Conservation (phyloP, 2,113 vertebrate species). For the Rhea americana region DNA sequence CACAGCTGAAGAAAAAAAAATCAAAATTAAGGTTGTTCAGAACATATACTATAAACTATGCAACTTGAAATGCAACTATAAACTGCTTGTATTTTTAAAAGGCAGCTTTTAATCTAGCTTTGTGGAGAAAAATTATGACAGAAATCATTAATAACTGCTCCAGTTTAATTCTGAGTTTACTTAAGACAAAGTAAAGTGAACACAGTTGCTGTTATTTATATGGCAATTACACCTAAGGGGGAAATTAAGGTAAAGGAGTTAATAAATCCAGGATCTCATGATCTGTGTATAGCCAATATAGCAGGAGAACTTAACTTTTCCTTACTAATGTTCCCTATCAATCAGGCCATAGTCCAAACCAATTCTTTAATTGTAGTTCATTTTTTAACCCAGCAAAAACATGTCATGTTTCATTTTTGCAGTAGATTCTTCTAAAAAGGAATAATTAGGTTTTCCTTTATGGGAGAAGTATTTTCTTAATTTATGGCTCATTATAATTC, state of each 20-base stretch:
- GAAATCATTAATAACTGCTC: neutral
- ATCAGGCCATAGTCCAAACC: neutral
- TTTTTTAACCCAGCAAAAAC: neutral
- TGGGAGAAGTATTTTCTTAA: neutral
- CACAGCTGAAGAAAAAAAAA: neutral
- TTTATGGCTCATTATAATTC: no score
- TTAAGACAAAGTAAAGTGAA: neutral
- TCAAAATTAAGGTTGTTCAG: neutral
- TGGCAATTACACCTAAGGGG: neutral
- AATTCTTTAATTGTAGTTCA: neutral
- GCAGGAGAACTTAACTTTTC: neutral
- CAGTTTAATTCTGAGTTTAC: neutral
- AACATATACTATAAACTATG: no score
- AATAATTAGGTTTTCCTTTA: conserved; percentile 7
- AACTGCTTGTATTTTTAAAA: neutral
- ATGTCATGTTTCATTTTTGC: neutral
- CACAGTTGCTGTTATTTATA: neutral
- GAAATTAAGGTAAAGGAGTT: neutral
- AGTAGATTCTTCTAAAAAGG: neutral
- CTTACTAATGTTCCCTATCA: neutral
- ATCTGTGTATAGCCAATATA: neutral
- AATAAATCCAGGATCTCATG: neutral
- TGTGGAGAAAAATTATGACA: neutral
- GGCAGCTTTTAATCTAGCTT: neutral
- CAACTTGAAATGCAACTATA: no score